Evolutionary conservation across 1,140 invertebrate genomes (phyloP).

Genomic region (Bradysia coprophila): DNA sequence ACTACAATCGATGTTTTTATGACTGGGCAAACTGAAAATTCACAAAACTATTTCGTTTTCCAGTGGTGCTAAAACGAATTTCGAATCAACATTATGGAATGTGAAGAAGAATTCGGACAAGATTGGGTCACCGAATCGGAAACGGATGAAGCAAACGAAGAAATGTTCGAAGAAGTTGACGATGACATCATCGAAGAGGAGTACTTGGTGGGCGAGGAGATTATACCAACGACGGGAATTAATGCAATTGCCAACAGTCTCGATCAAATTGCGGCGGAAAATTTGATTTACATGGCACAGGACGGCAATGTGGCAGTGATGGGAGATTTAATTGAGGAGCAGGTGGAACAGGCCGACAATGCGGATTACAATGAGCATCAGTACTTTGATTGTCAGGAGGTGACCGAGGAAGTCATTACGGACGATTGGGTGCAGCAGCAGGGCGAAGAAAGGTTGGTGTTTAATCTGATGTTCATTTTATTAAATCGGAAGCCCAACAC

Average conservation of each 20-base stretch:
- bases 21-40: no score
- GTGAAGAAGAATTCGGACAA: background rate
- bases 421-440: constrained; percentile 54
- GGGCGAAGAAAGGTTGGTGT: constrained; percentile 41
- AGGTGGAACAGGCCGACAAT: constrained; percentile 18
- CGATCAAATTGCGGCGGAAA: constrained; percentile 39
- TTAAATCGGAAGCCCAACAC: no score
- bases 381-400: constrained; percentile 28
- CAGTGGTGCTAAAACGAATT: no score
- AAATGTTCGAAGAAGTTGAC: background rate
- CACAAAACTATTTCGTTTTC: no score
- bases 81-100: no score
- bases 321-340: constrained; percentile 15
- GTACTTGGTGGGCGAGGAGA: constrained; percentile 2
- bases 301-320: constrained; percentile 20
- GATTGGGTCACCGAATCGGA: background rate
- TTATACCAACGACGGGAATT: constrained; percentile 1
- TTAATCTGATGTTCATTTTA: background rate
- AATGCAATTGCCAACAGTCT: constrained; percentile 11
- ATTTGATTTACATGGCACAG: constrained; percentile 35
- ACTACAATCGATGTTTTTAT: no score
- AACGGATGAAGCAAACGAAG: background rate
- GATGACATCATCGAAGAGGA: background rate
- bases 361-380: constrained; percentile 22
- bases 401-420: constrained; percentile 58